Evolutionary conservation across 1,140 invertebrate species (phyloP).

Genomic region (Chelonus insularis): DNA sequence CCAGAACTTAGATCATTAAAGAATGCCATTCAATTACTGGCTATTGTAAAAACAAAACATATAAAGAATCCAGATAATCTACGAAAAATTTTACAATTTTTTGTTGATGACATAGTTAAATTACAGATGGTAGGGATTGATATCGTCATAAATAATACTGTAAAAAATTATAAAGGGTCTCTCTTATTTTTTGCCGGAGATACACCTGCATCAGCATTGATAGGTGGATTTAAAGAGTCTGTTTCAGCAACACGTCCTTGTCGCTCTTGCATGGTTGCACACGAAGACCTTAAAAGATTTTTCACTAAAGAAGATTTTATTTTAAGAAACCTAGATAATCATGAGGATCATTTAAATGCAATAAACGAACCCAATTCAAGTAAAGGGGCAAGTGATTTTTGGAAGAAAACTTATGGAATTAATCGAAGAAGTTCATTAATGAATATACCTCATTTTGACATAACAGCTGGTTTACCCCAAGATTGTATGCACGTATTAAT

Average conservation of each 20-base stretch:
- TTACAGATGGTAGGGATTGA: slow-evolving; percentile 27
- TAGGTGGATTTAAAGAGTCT: slow-evolving; percentile 33
- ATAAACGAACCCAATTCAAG: background rate
- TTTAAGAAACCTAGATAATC: slow-evolving; percentile 22
- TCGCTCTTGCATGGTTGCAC: slow-evolving; percentile 25
- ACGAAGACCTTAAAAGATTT: slow-evolving; percentile 17
- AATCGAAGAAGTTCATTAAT: slow-evolving; percentile 28
- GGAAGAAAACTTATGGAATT: slow-evolving; percentile 30
- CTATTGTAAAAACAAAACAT: slow-evolving; percentile 17
- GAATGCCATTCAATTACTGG: slow-evolving; percentile 16
- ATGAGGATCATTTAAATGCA: slow-evolving; percentile 17
- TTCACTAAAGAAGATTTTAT: too few species aligned
- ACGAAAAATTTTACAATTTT: slow-evolving; percentile 16
- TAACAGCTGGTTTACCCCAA: slow-evolving; percentile 35
- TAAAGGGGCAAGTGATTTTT: background rate
- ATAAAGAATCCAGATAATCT: slow-evolving; percentile 12
- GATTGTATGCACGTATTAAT: slow-evolving; percentile 37
- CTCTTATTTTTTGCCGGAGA: slow-evolving; percentile 27
- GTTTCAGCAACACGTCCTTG: slow-evolving; percentile 24
- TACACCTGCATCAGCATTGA: slow-evolving; percentile 30
- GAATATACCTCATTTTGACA: slow-evolving; percentile 20
- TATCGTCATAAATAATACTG: background rate
- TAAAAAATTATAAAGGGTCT: slow-evolving; percentile 30
- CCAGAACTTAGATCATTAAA: slow-evolving; percentile 17
- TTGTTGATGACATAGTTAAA: slow-evolving; percentile 17